A percentile compares a stretch with the other conserved stretches of the same genome.
phyloP scores from a whole-genome alignment of 2,888 invertebrate species.

The Oscheius sp. region DNA sequence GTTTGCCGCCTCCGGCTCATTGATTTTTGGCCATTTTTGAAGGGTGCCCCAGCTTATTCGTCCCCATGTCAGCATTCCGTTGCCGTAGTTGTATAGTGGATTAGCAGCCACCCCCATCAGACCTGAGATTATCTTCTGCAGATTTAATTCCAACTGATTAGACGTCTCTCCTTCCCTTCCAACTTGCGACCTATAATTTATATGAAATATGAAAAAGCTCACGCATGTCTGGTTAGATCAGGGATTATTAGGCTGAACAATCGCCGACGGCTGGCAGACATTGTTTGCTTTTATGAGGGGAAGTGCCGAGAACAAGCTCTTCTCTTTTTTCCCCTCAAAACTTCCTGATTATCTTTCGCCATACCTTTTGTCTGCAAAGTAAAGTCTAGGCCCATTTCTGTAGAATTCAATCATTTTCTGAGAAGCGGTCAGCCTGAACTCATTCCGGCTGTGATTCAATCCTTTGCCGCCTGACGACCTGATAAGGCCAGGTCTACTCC shows the following conservation, averaged over 20 bases:
- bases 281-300: constrained; percentile 8
- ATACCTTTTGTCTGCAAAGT: no score
- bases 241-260: constrained; percentile 1
- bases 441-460: background rate
- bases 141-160: background rate
- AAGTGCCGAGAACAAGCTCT: constrained; percentile 5
- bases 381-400: no score
- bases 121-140: no score
- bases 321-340: background rate
- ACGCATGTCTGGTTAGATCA: background rate
- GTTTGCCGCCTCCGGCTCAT: constrained; percentile 13
- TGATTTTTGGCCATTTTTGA: constrained; percentile 29
- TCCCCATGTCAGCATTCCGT: background rate
- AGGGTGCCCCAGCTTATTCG: constrained; percentile 6
- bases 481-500: no score
- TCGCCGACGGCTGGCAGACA: background rate
- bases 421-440: background rate
- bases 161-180: background rate
- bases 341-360: background rate
- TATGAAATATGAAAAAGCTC: background rate
- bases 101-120: background rate
- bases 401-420: background rate
- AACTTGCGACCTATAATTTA: no score
- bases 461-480: background rate
- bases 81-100: background rate